Conservation (phyloP, 2,888 invertebrate genomes). For the Gnatocerus cornutus region DNA sequence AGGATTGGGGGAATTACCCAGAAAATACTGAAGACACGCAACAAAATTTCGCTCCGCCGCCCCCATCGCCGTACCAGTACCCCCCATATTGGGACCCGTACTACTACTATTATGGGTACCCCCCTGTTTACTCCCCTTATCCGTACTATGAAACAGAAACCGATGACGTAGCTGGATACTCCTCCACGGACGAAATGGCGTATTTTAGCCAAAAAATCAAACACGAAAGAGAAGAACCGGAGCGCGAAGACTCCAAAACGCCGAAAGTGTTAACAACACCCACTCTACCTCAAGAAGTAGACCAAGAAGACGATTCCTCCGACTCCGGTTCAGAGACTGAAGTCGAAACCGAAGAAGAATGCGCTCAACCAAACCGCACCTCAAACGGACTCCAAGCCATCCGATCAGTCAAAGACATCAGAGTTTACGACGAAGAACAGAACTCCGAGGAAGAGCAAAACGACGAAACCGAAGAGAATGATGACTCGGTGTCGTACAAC, state of each 20-base stretch:
- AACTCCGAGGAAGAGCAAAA: constrained; percentile 64
- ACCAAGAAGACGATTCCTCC: constrained; percentile 42
- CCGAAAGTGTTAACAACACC: constrained; percentile 56
- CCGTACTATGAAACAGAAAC: constrained; percentile 61
- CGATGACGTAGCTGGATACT: constrained; percentile 68
- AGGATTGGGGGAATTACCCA: constrained; percentile 40
- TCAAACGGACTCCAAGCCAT: constrained; percentile 70
- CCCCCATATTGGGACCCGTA: constrained; percentile 68
- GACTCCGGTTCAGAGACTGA: constrained; percentile 59
- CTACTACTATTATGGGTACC: constrained; percentile 66
- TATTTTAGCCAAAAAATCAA: constrained; percentile 55
- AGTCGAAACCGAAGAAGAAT: constrained; percentile 54
- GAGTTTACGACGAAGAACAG: constrained; percentile 67
- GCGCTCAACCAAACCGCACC: constrained; percentile 46
- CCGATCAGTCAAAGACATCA: constrained; percentile 74
- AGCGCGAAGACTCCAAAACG: constrained; percentile 43
- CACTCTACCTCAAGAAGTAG: constrained; percentile 44
- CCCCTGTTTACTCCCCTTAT: constrained; percentile 65
- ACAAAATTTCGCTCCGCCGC: constrained; percentile 41
- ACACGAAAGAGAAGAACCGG: constrained; percentile 58
- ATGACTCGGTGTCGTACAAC: constrained; percentile 52
- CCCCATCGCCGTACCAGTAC: constrained; percentile 51
- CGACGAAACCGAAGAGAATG: constrained; percentile 53
- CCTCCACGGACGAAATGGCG: constrained; percentile 71
- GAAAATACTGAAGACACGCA: constrained; percentile 42